Evolutionary conservation across 2,888 invertebrate genomes (phyloP).

Genomic region (Tetropium fuscum): DNA sequence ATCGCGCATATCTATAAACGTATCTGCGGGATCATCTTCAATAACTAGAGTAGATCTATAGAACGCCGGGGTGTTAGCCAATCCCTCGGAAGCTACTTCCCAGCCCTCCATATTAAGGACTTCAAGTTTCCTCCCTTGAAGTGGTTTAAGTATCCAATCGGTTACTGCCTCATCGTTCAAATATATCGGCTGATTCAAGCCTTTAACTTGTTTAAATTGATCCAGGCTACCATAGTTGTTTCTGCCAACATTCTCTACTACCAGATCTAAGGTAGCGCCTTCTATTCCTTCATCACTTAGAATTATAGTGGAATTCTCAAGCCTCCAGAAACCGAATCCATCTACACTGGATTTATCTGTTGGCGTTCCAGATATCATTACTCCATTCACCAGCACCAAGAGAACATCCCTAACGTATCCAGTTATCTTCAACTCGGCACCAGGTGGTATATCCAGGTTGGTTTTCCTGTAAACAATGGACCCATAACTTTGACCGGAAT

Average conservation of each 20-base stretch:
- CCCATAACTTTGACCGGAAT: conserved; percentile 70
- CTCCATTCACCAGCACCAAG: conserved; percentile 66
- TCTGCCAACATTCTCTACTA: conserved; percentile 85
- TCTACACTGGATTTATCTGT: conserved; percentile 49
- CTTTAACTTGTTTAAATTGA: conserved; percentile 49
- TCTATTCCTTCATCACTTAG: conserved; percentile 45
- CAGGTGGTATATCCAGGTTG: conserved; percentile 47
- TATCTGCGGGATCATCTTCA: conserved; percentile 72
- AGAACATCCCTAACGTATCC: conserved; percentile 67
- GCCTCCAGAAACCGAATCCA: conserved; percentile 64
- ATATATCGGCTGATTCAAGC: conserved; percentile 60
- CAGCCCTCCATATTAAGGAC: too few species aligned
- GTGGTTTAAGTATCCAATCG: conserved; percentile 64
- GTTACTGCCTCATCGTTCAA: conserved; percentile 60
- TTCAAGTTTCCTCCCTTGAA: conserved; percentile 66
- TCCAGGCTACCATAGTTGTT: conserved; percentile 68
- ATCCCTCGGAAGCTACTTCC: conserved; percentile 52
- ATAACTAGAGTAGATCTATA: conserved; percentile 68
- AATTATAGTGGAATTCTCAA: conserved; percentile 53
- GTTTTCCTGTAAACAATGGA: conserved; percentile 68
- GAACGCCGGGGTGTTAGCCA: conserved; percentile 66
- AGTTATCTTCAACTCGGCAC: conserved; percentile 55
- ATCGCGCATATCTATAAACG: conserved; percentile 79
- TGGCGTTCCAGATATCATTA: conserved; percentile 58
- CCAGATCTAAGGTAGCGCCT: conserved; percentile 59